A percentile compares a stretch with the other conserved stretches of the same genome.
Evolutionary conservation across 1,140 invertebrate species (phyloP).

Genomic region (Zaprionus kolodkinae): DNA sequence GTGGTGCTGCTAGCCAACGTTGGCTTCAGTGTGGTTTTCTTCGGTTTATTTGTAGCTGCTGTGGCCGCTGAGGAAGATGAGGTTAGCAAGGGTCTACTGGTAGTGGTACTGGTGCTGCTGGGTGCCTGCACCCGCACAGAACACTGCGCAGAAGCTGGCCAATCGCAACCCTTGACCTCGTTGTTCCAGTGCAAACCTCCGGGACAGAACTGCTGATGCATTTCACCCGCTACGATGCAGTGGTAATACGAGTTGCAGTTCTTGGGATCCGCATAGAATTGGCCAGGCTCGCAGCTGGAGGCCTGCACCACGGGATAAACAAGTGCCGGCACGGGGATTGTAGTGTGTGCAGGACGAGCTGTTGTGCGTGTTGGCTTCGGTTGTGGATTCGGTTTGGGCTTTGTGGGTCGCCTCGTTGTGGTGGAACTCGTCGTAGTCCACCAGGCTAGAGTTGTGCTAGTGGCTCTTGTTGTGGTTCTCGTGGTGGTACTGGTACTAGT

Average conservation of each 20-base stretch:
- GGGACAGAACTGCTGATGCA: slow-evolving; percentile 88
- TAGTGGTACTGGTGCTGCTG: slow-evolving; percentile 40
- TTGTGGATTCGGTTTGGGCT: slow-evolving; percentile 59
- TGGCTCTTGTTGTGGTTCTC: slow-evolving; percentile 32
- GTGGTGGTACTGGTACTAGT: slow-evolving; percentile 40
- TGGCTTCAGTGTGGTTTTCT: not conserved
- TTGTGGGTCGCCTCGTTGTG: slow-evolving; percentile 73
- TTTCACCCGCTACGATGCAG: slow-evolving; percentile 88
- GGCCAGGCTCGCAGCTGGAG: slow-evolving; percentile 86
- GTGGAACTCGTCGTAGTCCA: slow-evolving; percentile 69
- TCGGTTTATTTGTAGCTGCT: not conserved
- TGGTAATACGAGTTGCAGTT: slow-evolving; percentile 91
- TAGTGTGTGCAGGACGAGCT: slow-evolving; percentile 68
- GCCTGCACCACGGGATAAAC: slow-evolving; percentile 84
- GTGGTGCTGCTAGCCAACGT: not conserved
- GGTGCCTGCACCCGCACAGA: slow-evolving; percentile 54
- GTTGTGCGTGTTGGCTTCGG: slow-evolving; percentile 46
- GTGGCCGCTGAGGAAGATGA: not conserved
- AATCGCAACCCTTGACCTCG: slow-evolving; percentile 87
- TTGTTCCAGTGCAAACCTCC: slow-evolving; percentile 92
- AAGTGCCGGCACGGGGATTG: slow-evolving; percentile 83
- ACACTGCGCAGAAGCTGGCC: slow-evolving; percentile 90
- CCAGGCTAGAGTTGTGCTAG: slow-evolving; percentile 67
- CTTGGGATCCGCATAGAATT: slow-evolving; percentile 87
- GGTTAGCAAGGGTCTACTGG: not conserved